Percentiles rank a stretch among this genome's conserved stretches.
Conservation (phyloP, 1,140 invertebrate genomes). For the Mactra quadrangularis region DNA sequence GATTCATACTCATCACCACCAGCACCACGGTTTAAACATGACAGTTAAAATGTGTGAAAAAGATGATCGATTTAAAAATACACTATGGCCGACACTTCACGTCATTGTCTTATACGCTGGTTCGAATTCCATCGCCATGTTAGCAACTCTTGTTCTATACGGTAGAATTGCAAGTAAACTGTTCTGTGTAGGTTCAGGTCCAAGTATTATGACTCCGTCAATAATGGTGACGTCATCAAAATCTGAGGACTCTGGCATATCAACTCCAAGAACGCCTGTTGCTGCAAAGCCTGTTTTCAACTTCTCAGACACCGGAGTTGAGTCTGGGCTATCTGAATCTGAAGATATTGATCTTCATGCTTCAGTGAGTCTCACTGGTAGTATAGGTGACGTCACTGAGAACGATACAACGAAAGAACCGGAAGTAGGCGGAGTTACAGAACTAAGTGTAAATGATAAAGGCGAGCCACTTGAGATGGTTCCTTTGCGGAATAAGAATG, state of each 20-base stretch:
- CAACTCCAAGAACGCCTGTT: neutral
- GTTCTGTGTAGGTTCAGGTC: constrained; percentile 19
- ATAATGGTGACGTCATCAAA: neutral
- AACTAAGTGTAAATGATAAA: neutral
- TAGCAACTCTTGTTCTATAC: constrained; percentile 35
- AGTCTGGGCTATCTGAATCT: constrained; percentile 47
- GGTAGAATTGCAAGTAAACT: constrained; percentile 34
- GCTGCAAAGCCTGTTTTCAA: constrained; percentile 1
- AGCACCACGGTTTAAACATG: neutral
- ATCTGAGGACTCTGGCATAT: neutral
- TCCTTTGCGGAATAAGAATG: neutral
- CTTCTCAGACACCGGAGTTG: constrained; percentile 28
- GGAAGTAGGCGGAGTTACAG: neutral
- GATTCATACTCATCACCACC: constrained; percentile 18
- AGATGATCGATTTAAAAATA: constrained; percentile 47
- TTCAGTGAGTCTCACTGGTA: constrained; percentile 7
- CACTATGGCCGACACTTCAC: constrained; percentile 43
- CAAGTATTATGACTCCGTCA: neutral
- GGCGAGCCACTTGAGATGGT: constrained; percentile 11
- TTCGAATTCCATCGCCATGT: constrained; percentile 17
- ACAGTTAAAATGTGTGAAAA: constrained; percentile 49
- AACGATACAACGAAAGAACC: neutral
- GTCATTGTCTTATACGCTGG: constrained; percentile 25
- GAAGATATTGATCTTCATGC: constrained; percentile 3
- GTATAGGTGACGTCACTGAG: neutral